These are phyloP conservation scores for Trachelus troglodyta DNA, from an alignment of 2,888 invertebrate genomes.

Conservation along the genomic window DNA sequence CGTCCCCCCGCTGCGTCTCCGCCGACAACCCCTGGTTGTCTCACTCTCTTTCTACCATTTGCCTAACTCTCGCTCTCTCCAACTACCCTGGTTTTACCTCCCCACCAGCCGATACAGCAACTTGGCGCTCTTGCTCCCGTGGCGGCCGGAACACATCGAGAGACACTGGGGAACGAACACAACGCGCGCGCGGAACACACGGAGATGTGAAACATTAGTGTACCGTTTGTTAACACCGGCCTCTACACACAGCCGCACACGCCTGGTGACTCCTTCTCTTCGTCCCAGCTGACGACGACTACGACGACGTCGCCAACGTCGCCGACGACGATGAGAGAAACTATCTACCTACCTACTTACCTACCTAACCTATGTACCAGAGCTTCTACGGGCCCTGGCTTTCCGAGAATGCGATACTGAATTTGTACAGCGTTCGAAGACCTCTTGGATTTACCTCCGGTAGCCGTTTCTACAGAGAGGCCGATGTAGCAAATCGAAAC, in stretches of 20 bases:
- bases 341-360: too few relatives aligned
- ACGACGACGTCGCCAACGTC: neutral
- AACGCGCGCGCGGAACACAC: conserved; percentile 44
- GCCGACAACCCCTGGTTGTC: conserved; percentile 26
- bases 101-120: conserved; percentile 10
- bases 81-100: conserved; percentile 16
- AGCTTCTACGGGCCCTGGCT: conserved; percentile 19
- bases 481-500: neutral
- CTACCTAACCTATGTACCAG: neutral
- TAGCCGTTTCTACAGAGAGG: neutral
- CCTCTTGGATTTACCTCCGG: neutral
- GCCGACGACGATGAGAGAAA: neutral
- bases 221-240: conserved; percentile 65
- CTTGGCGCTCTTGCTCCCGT: conserved; percentile 57
- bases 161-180: conserved; percentile 28
- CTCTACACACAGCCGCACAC: conserved; percentile 55
- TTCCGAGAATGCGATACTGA: conserved; percentile 21
- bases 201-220: conserved; percentile 64
- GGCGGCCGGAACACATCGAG: conserved; percentile 41
- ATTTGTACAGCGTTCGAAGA: conserved; percentile 10
- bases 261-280: conserved; percentile 13
- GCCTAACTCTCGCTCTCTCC: conserved; percentile 40
- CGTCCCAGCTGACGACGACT: neutral
- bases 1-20: conserved; percentile 25
- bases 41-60: conserved; percentile 64